These are phyloP conservation scores for Phycodurus eques DNA, from an alignment of 2,113 vertebrate species.

Conservation along the genomic window DNA sequence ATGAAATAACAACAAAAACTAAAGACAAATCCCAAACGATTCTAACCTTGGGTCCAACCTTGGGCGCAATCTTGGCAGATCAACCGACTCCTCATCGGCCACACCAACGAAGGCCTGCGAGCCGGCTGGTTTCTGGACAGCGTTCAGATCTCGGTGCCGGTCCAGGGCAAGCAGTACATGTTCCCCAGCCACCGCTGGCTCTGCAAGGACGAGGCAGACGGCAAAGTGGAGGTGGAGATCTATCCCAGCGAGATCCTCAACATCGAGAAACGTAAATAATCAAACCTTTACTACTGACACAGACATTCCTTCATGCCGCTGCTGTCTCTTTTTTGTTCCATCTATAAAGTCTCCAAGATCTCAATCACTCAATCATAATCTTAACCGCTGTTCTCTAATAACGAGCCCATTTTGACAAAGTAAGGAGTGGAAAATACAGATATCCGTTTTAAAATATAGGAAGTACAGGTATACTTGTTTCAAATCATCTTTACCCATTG, in stretches of 20 bases:
- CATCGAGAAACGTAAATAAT: constrained; percentile 83
- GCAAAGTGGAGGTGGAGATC: constrained; percentile 90
- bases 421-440: too few relatives aligned
- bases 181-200: constrained; percentile 97
- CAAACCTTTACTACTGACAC: background rate
- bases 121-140: constrained; percentile 95
- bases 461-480: background rate
- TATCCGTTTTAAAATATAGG: too few relatives aligned
- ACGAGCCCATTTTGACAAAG: too few relatives aligned
- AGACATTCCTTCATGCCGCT: too few relatives aligned
- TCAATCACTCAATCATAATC: background rate
- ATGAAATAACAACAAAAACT: background rate
- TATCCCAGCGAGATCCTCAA: constrained; percentile 91
- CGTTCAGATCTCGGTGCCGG: constrained; percentile 86
- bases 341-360: background rate
- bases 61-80: constrained; percentile 69
- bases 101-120: constrained; percentile 84
- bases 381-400: background rate
- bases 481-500: background rate
- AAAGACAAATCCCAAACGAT: background rate
- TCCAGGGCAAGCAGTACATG: constrained; percentile 89
- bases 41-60: background rate
- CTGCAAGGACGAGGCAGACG: constrained; percentile 89
- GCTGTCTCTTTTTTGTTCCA: too few relatives aligned
- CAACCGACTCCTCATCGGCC: constrained; percentile 87